Base-by-base conservation (phyloP, 2,113 vertebrate genomes). In the Cnemophilus loriae region DNA sequence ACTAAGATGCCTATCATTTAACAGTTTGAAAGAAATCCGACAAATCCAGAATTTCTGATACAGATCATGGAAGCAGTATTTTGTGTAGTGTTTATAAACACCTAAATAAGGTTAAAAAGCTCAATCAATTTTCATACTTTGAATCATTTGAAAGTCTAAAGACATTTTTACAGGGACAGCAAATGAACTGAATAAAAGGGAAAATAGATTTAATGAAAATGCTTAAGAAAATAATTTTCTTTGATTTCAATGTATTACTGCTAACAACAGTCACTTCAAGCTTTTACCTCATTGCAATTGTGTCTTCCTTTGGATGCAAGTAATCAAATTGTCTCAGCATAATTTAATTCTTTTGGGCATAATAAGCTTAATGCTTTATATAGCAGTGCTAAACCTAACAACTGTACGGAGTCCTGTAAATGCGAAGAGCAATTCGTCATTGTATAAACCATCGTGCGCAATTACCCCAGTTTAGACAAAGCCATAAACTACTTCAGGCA, bases 361-460 rank as follows among this genome's bases (percentile, higher is more conserved):
- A 94, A 95, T 96, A 90, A 95, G 80, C 83, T 96, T 93, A 96
- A 90, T 87, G 80, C 86, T 95, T 96, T 88, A 90, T 96, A 83
- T 85, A 96, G 90, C 53, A 82, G 79, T 61, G 90, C 73, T 94
- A 93, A 94, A 90, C 9, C 65, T 61, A 69, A 89, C 82, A 81
- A 86, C 76, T 79, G 33, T n/a, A 50, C 1, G 1, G 37, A 75
- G 68, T 46, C 23, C 65, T 84, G 61, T 42, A 64, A 24, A 50
- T 26, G 42, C 3, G 0, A 76, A 56, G 64, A 84, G 39, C 21
- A 71, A 52, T 19, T 73, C 1, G 3, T 83, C 73, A 30, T 27
- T 1, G 8, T 21, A 19, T 56, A 90, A 93, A 75, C 32, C 70
- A 39, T 16, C 4, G 4, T 42, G 20, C 1, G 7, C 37, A 84